phyloP scores from a whole-genome alignment of 2,797 vertebrate genomes.

The Poeciliopsis turneri region DNA sequence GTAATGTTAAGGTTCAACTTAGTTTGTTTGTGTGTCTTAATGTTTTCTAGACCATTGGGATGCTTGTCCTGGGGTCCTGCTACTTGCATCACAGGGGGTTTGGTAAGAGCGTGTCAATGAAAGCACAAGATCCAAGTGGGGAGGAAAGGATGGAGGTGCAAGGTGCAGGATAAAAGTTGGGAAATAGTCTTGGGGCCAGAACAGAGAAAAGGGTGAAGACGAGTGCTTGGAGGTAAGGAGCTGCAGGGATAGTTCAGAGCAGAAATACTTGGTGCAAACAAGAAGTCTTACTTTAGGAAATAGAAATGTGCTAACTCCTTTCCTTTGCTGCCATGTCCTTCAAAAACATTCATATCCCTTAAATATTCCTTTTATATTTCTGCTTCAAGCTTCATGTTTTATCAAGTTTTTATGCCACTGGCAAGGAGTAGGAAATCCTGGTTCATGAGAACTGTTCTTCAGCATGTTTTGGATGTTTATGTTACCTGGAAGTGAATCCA shows the following conservation, averaged over 20 bases:
- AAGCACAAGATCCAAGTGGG: slow-evolving; percentile 33
- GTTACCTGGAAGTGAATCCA: not conserved
- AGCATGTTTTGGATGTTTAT: not conserved
- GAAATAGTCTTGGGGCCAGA: slow-evolving; percentile 17
- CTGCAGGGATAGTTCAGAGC: slow-evolving; percentile 80
- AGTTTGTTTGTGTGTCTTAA: slow-evolving; percentile 24
- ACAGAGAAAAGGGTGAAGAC: slow-evolving; percentile 27
- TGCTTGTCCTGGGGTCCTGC: slow-evolving; percentile 29
- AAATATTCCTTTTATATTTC: not conserved
- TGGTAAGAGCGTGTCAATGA: slow-evolving; percentile 31
- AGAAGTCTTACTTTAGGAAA: slow-evolving; percentile 73
- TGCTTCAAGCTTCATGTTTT: not conserved
- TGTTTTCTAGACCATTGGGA: slow-evolving; percentile 41
- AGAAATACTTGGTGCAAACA: slow-evolving; percentile 70
- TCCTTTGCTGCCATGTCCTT: not conserved
- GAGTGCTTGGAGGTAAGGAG: slow-evolving; percentile 63
- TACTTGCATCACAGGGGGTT: slow-evolving; percentile 34
- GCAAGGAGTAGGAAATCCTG: not conserved
- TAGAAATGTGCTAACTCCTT: slow-evolving; percentile 79
- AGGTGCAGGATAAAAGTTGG: slow-evolving; percentile 18
- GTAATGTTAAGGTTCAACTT: not conserved
- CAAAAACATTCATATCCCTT: not conserved
- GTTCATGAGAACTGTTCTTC: not conserved
- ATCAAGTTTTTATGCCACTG: not conserved
- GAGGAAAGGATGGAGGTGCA: slow-evolving; percentile 15